Conservation (phyloP, 2,888 invertebrate genomes). For the Hypercompe scribonia region DNA sequence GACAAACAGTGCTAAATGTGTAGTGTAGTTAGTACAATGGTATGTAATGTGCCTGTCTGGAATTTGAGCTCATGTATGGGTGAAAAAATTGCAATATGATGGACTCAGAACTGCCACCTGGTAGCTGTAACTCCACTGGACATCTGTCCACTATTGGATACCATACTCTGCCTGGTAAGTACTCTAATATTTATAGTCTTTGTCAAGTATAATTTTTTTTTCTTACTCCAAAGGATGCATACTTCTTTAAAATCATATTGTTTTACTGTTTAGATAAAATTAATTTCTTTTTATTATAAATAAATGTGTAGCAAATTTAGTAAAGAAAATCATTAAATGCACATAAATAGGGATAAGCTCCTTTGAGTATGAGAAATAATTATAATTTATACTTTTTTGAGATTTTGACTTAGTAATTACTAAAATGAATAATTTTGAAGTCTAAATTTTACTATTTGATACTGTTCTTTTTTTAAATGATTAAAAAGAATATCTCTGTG, state of each 20-base stretch:
- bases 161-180: slow-evolving; percentile 77
- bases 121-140: slow-evolving; percentile 85
- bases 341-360: too few relatives aligned
- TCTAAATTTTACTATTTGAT: too few relatives aligned
- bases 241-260: background rate
- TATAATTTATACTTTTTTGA: too few relatives aligned
- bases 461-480: too few relatives aligned
- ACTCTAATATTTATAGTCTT: slow-evolving; percentile 6
- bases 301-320: too few relatives aligned
- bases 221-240: background rate
- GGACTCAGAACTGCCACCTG: slow-evolving; percentile 83
- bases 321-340: too few relatives aligned
- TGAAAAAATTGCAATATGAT: slow-evolving; percentile 72
- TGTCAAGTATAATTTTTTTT: background rate
- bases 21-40: slow-evolving; percentile 61
- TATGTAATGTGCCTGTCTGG: slow-evolving; percentile 49
- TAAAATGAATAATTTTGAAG: too few relatives aligned
- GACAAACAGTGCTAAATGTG: slow-evolving; percentile 54
- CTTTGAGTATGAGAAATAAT: too few relatives aligned
- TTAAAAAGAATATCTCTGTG: too few relatives aligned
- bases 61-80: slow-evolving; percentile 53
- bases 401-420: too few relatives aligned
- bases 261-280: background rate
- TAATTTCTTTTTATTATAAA: background rate
- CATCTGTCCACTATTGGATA: slow-evolving; percentile 85